Evolutionary conservation across 2,888 invertebrate species (phyloP), one percentile per base, ranked within the genome.

Genomic region (Ametastegia equiseti): DNA sequence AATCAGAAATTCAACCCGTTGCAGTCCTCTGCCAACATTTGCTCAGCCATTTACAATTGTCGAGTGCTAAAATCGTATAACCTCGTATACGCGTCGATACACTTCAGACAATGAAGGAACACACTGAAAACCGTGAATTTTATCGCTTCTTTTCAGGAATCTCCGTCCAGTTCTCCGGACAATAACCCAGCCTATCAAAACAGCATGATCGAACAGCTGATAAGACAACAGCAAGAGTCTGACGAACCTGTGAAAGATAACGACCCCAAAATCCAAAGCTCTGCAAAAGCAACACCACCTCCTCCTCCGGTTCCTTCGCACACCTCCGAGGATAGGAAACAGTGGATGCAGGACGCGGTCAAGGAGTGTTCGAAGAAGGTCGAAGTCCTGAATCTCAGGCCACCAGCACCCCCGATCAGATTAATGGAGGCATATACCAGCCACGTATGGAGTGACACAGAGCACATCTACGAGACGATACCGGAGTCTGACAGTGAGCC

Each of bases 401-500:
- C 84, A 7, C 86, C 85, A n/a, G 92, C 92, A 81, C 81, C 81
- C 1, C 82, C 86, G 0, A 87, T 88, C 5, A 89, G 89, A 42
- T 83, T 90, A n/a, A 83, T 87, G 15, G 90, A 89, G n/a, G 87
- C 89, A 4, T 90, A 90, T 30, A 87, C 89, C 36, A 89, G 86
- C 77, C 89, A 89, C 75, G 86, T 89, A 0, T 90, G 90, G 90
- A 91, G 90, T 83, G 94, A 94, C 83, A 93, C 93, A 15, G 95
- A 95, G 84, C 95, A 95, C 87, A 95, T 95, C 80, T 95, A 95
- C 86, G 95, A 95, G 88, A 95, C 95, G 2, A 95, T 95, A 85
- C 94, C 94, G 1, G 94, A 94, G 85, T 93, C 93, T 1, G 94
- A 94, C 87, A 93, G 93, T 1, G 95, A 95, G 85, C 94, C 94